Percentiles rank a stretch among this genome's conserved stretches.
Evolutionary conservation across 92 coral and sea anemone genomes (phyloP).

Genomic region (Phymanthus crucifer): DNA sequence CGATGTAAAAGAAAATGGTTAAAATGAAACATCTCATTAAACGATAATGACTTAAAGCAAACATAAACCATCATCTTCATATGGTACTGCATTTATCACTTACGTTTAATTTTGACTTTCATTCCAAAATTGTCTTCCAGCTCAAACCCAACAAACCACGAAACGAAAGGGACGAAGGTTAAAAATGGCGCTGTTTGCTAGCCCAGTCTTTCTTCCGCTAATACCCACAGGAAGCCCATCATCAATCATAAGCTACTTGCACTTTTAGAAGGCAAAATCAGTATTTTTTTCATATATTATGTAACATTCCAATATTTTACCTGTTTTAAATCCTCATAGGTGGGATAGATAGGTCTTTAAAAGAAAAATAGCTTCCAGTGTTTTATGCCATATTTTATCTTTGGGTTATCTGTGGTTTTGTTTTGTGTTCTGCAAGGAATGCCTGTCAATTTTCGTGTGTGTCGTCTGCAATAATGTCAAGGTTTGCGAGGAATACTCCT

Average conservation of each 20-base stretch:
- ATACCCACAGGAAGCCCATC: constrained; percentile 25
- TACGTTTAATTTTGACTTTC: constrained; percentile 68
- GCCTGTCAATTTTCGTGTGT: constrained; percentile 10
- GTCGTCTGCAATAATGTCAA: not conserved
- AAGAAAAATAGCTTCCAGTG: not conserved
- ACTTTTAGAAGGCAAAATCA: not conserved
- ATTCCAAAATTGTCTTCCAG: constrained; percentile 12
- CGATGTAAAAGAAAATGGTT: too few species aligned
- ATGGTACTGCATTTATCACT: constrained; percentile 7
- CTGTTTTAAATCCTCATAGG: not conserved
- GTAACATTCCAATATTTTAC: not conserved
- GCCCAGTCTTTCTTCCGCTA: constrained; percentile 1
- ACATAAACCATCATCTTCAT: too few species aligned
- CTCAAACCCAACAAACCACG: not conserved
- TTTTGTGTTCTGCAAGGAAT: not conserved
- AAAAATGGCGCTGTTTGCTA: constrained; percentile 20
- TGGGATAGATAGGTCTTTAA: too few species aligned
- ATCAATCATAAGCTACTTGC: not conserved
- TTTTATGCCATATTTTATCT: not conserved
- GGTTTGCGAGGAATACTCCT: not conserved
- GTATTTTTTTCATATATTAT: not conserved
- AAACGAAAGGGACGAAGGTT: not conserved
- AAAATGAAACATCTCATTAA: not conserved
- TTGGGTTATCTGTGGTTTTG: constrained; percentile 27
- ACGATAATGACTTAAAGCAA: not conserved